phyloP scores from a whole-genome alignment of 2,113 vertebrate species.

The Heterotis niloticus region DNA sequence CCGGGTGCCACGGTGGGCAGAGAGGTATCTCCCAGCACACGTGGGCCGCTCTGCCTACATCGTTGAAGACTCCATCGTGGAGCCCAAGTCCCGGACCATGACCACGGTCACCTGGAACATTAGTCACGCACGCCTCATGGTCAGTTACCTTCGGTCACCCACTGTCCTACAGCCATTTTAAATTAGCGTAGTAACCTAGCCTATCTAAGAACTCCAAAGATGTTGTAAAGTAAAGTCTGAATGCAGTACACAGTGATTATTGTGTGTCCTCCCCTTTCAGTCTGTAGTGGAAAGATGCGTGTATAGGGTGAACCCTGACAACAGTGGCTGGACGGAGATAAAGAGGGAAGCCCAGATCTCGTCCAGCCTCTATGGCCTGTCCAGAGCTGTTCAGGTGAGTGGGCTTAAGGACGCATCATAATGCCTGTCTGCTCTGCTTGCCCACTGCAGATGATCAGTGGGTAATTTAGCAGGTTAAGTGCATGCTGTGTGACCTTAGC shows the following conservation, averaged over 20 bases:
- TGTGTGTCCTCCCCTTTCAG: constrained; percentile 44
- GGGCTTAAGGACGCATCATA: not conserved
- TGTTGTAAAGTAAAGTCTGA: too few species aligned
- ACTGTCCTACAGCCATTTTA: not conserved
- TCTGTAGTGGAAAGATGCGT: constrained; percentile 86
- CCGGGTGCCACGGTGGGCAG: constrained; percentile 87
- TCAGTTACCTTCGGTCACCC: constrained; percentile 43
- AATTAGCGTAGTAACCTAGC: too few species aligned
- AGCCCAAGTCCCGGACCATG: constrained; percentile 86
- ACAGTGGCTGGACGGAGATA: constrained; percentile 86
- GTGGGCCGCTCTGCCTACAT: constrained; percentile 89
- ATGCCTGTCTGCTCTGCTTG: not conserved
- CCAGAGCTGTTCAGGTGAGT: constrained; percentile 87
- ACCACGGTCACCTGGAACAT: constrained; percentile 96
- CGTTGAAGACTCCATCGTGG: constrained; percentile 93
- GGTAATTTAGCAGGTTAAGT: not conserved
- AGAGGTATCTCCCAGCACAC: constrained; percentile 84
- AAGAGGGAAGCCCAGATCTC: constrained; percentile 93
- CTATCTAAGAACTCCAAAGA: too few species aligned
- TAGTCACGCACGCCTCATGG: constrained; percentile 89
- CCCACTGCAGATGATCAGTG: not conserved
- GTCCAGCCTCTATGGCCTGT: constrained; percentile 83
- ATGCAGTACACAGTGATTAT: too few species aligned
- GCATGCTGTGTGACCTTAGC: constrained; percentile 4
- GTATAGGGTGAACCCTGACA: constrained; percentile 81